A percentile compares a stretch with the other conserved stretches of the same genome.
These are phyloP conservation scores for Morelia viridis DNA, from an alignment of 2,797 vertebrate species.

Conservation along the genomic window DNA sequence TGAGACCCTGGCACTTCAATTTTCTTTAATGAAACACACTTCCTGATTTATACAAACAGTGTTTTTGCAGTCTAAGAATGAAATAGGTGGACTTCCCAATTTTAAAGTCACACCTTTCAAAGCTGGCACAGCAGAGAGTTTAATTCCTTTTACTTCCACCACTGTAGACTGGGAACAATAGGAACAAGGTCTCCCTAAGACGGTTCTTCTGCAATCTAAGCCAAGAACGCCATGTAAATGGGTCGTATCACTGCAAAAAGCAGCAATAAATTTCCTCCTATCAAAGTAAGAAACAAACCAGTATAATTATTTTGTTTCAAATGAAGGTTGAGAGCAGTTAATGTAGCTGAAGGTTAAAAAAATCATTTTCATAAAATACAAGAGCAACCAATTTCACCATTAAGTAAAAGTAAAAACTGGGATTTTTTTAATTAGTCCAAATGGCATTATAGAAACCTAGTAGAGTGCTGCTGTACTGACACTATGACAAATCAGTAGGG, in stretches of 20 bases:
- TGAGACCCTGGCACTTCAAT: constrained; percentile 62
- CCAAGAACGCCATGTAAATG: constrained; percentile 83
- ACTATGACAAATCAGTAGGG: constrained; percentile 81
- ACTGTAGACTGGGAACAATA: constrained; percentile 67
- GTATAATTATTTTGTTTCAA: constrained; percentile 76
- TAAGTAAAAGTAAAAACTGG: constrained; percentile 87
- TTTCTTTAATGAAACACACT: constrained; percentile 53
- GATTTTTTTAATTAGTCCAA: constrained; percentile 85
- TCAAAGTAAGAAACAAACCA: constrained; percentile 80
- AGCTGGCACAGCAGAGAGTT: constrained; percentile 65
- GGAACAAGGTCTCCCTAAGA: constrained; percentile 64
- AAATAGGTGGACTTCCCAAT: constrained; percentile 64
- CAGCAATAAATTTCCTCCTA: constrained; percentile 75
- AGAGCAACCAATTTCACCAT: constrained; percentile 97
- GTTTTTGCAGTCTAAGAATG: constrained; percentile 65
- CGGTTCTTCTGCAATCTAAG: constrained; percentile 76
- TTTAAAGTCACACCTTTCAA: constrained; percentile 62
- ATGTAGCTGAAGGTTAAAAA: constrained; percentile 96
- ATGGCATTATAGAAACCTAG: constrained; percentile 80
- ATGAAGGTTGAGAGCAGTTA: constrained; percentile 82
- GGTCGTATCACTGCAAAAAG: constrained; percentile 75
- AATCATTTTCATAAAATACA: constrained; percentile 97
- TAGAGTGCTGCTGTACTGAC: constrained; percentile 87
- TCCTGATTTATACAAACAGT: constrained; percentile 62
- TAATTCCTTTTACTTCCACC: constrained; percentile 68